Percentiles rank a stretch among this genome's conserved stretches.
Conservation (phyloP, 2,888 invertebrate genomes). For the Rotaria socialis region DNA sequence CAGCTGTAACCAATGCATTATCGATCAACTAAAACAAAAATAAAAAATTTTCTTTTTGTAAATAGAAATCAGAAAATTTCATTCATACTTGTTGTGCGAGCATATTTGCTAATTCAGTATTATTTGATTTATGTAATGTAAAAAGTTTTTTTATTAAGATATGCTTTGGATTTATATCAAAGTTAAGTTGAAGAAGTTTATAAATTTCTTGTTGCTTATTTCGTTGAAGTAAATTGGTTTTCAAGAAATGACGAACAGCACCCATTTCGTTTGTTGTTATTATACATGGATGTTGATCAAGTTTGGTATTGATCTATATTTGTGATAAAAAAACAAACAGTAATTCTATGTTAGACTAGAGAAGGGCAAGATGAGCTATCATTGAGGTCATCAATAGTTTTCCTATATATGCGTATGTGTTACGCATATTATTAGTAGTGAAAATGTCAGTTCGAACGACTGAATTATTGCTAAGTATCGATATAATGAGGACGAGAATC, state of each 20-base stretch:
- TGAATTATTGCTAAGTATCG: too few relatives aligned
- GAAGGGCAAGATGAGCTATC: too few relatives aligned
- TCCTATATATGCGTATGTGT: too few relatives aligned
- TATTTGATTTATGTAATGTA: neutral
- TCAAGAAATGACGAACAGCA: constrained; percentile 78
- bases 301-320: constrained; percentile 69
- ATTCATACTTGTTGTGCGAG: neutral
- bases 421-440: too few relatives aligned
- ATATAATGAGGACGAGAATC: too few relatives aligned
- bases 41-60: neutral
- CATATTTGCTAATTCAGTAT: constrained; percentile 32
- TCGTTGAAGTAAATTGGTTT: constrained; percentile 43
- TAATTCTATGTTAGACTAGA: too few relatives aligned
- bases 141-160: constrained; percentile 9
- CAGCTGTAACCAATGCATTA: constrained; percentile 90
- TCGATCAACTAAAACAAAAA: constrained; percentile 63
- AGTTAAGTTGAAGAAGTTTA: constrained; percentile 78
- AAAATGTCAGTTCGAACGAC: too few relatives aligned
- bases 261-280: constrained; percentile 94
- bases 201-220: constrained; percentile 62
- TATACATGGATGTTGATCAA: constrained; percentile 83
- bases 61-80: neutral
- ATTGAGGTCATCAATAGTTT: too few relatives aligned
- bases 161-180: constrained; percentile 77
- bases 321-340: too few relatives aligned